Evolutionary conservation across 2,797 vertebrate species (phyloP), one percentile per base, ranked within the genome.

Genomic region (Lepidocolaptes lacrymiger): DNA sequence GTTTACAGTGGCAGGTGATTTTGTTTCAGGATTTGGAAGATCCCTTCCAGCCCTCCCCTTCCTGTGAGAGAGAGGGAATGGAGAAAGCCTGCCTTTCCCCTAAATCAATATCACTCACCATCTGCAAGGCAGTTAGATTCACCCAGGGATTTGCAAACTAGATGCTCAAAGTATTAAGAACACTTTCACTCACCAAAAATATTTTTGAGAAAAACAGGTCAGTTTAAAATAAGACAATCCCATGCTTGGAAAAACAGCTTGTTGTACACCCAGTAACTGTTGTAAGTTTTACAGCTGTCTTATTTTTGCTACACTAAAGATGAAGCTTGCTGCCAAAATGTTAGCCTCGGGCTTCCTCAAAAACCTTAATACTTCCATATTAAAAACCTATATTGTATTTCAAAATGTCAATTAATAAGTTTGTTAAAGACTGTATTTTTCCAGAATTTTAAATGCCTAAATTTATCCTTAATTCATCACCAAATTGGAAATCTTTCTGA

Each of bases 91-190:
- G 15, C 16, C 27, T 46, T 49, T 85, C 30, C 20, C 36, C 12
- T n/a, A 32, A 0, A 21, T 4, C 23, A 36, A 0, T 0, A 54
- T 7, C 4, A 20, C 9, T 36, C 27, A 9, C 36, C n/a, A 15
- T 32, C 69, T 73, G 67, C 34, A 69, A 69, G 16, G 7, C 32
- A 76, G 7, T 19, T 23, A 28, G 21, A 36, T 37, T 93, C 43
- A 56, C 61, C 34, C 22, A 58, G n/a, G 27, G 22, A 72, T 58
- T 86, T 84, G 9, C 44, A 80, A 66, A 56, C 6, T 8, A 58
- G 21, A 14, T 10, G 6, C n/a, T 84, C 32, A 61, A 64, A 61
- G 22, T 10, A 69, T 13, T 44, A 41, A 68, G 10, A 83, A 43
- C 2, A 27, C 12, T 68, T 78, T 67, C 66, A 52, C 7, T 49